Conservation (phyloP, 2,888 invertebrate genomes). For the Catonia carolina region DNA sequence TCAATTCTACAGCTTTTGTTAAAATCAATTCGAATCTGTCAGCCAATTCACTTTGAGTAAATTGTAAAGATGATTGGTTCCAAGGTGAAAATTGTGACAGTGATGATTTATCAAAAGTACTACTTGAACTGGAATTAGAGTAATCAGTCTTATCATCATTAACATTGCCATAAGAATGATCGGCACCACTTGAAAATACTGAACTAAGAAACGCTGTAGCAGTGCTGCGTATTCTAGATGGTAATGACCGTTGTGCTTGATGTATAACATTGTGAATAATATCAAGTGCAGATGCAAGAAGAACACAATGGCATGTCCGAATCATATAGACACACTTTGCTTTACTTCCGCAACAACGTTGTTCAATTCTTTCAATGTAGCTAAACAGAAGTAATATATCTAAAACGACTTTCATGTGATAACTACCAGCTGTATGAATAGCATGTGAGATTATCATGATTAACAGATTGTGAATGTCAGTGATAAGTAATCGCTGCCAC, state of each 20-base stretch:
- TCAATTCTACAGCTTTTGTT: conserved; percentile 48
- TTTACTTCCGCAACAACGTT: conserved; percentile 39
- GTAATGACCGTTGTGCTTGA: conserved; percentile 23
- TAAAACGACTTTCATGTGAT: conserved; percentile 42
- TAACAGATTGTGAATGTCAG: conserved; percentile 40
- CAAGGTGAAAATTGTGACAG: neutral
- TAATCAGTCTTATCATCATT: neutral
- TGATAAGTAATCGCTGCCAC: conserved; percentile 35
- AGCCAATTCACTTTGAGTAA: conserved; percentile 28
- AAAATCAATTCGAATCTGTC: conserved; percentile 49
- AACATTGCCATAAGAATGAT: neutral
- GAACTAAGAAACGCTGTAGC: conserved; percentile 3
- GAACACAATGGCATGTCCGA: conserved; percentile 49
- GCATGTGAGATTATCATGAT: conserved; percentile 43
- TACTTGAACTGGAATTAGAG: too few species aligned
- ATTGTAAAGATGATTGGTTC: neutral
- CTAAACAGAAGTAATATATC: conserved; percentile 54
- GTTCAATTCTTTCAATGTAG: conserved; percentile 45
- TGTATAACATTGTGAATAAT: conserved; percentile 40
- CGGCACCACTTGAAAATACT: too few species aligned
- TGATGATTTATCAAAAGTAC: neutral
- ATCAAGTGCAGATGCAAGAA: conserved; percentile 52
- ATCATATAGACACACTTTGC: conserved; percentile 42
- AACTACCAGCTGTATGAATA: conserved; percentile 43
- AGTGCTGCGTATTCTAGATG: conserved; percentile 16